These are phyloP conservation scores for Cossypha niveicapilla DNA, from an alignment of 2,797 vertebrate genomes.

Conservation along the genomic window DNA sequence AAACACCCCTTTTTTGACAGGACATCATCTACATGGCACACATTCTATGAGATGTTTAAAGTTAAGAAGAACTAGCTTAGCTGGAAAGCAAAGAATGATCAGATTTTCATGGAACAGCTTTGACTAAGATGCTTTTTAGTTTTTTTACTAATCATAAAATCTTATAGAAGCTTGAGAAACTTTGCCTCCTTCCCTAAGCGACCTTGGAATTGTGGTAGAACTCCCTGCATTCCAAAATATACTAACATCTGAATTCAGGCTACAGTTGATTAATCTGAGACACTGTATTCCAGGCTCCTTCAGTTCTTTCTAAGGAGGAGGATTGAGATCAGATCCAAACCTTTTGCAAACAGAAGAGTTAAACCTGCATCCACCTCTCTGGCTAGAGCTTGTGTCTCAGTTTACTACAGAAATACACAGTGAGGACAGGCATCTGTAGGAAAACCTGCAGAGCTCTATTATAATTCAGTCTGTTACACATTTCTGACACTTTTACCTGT, in stretches of 20 bases:
- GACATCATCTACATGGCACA: not conserved
- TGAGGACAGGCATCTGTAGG: not conserved
- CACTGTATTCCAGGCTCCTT: not conserved
- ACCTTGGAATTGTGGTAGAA: fast-evolving
- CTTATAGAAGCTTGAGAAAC: not conserved
- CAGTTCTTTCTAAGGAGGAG: not conserved
- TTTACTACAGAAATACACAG: not conserved
- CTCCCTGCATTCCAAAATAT: not conserved
- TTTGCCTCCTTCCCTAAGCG: not conserved
- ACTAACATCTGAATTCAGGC: not conserved
- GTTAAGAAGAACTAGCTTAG: not conserved
- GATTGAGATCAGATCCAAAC: not conserved
- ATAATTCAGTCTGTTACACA: not conserved
- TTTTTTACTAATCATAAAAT: not conserved
- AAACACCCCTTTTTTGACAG: not conserved
- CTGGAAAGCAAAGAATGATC: not conserved
- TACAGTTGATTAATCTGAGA: not conserved
- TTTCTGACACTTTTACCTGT: not conserved
- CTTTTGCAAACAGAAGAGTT: not conserved
- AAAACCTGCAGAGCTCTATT: not conserved
- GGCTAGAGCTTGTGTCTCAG: fast-evolving
- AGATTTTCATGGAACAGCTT: not conserved
- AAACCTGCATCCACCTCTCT: not conserved
- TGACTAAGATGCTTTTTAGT: not conserved
- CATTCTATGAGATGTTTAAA: not conserved